A percentile compares a stretch with the other conserved stretches of the same genome.
phyloP scores from a whole-genome alignment of 2,888 invertebrate species.

The Amiota communis region DNA sequence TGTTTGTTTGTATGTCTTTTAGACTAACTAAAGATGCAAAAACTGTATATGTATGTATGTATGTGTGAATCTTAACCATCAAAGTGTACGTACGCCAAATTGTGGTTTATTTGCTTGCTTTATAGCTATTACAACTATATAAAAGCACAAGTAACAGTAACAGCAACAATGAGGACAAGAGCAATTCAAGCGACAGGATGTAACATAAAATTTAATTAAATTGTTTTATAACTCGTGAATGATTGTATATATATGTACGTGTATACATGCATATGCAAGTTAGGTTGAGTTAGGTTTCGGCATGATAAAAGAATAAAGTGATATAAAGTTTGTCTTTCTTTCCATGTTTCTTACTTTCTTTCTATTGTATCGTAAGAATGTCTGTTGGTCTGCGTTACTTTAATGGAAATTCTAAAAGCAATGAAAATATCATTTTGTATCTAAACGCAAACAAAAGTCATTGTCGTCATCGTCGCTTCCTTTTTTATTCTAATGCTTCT shows the following conservation, averaged over 20 bases:
- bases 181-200: constrained; percentile 25
- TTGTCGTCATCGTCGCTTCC: constrained; percentile 25
- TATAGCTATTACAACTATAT: constrained; percentile 25
- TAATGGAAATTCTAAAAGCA: constrained; percentile 12
- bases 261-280: background rate
- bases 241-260: constrained; percentile 8
- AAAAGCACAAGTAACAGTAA: constrained; percentile 35
- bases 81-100: constrained; percentile 49
- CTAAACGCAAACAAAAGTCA: constrained; percentile 10
- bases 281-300: too few species aligned
- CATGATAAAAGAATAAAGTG: too few species aligned
- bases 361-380: too few species aligned
- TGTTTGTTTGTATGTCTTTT: constrained; percentile 8
- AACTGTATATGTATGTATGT: constrained; percentile 1
- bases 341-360: too few species aligned
- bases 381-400: background rate
- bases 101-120: constrained; percentile 66
- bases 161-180: background rate
- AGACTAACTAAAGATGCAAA: background rate
- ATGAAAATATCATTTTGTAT: constrained; percentile 4
- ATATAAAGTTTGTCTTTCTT: too few species aligned
- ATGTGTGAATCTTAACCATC: constrained; percentile 33
- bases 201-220: constrained; percentile 64
- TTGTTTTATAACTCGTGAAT: constrained; percentile 59
- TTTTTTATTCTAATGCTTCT: too few species aligned